Conservation (phyloP, 2,113 vertebrate genomes). For the Podilymbus podiceps region DNA sequence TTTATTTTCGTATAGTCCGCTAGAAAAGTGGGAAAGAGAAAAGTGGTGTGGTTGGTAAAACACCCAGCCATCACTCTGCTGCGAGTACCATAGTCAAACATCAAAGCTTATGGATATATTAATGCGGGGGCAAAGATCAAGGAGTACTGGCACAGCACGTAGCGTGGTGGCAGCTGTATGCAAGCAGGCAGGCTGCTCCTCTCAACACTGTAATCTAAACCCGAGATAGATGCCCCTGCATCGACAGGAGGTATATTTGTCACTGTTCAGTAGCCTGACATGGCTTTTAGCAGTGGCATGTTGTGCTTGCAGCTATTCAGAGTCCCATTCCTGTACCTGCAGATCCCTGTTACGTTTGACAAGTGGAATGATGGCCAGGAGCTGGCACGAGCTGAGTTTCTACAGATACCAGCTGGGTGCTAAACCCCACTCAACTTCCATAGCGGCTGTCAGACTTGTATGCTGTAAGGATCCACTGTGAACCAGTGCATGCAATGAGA, state of each 20-base stretch:
- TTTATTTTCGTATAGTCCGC: not conserved
- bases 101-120: not conserved
- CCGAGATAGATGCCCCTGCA: not conserved
- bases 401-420: not conserved
- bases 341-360: not conserved
- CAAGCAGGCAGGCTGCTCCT: not conserved
- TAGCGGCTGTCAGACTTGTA: not conserved
- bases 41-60: not conserved
- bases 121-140: not conserved
- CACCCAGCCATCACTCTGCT: not conserved
- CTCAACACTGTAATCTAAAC: not conserved
- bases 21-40: not conserved
- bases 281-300: not conserved
- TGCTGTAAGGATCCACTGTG: not conserved
- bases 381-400: not conserved
- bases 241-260: not conserved
- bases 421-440: not conserved
- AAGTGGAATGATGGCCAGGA: not conserved
- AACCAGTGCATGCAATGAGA: rapidly evolving
- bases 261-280: rapidly evolving
- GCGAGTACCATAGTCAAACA: not conserved
- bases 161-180: not conserved
- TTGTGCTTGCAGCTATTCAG: not conserved
- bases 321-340: not conserved
- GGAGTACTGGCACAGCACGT: not conserved